Evolutionary conservation across 92 coral and sea anemone genomes (phyloP), one percentile per base, ranked within the genome.

Genomic region (Siderastrea radians): DNA sequence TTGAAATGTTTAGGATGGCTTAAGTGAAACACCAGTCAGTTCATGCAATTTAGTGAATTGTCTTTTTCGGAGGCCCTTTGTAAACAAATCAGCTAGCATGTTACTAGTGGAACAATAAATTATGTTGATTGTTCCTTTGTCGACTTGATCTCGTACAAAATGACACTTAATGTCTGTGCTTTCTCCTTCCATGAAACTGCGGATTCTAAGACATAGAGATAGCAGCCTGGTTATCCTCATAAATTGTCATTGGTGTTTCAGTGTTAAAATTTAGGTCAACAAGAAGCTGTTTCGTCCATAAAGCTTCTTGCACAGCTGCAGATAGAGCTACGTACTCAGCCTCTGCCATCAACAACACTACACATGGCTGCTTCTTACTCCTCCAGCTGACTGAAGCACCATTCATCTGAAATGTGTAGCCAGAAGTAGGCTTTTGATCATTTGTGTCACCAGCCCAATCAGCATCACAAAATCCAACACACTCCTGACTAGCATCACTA

Each of bases 311-410:
- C 9, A 83, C 88, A 17, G 94, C 88, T 2, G 79, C 47, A 47
- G 94, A 66, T 68, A 88, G 66, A 6, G 92, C 92, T 49, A 88
- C 72, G 75, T 88, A 82, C 67, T 91, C 91, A 15, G 91, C 91
- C 43, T 87, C 91, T 5, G 92, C 92, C 1, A 92, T 91, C 14
- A 92, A 92, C 69, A 92, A 69, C n/a, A 92, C 95, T 49, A 92
- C 90, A 79, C 92, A 92, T 44, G 89, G 59, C 66, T 91, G 91
- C 72, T 88, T 92, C 90, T 92, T 92, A 80, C 90, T 88, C 85
- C 90, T 77, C 92, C 95, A 92, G 88, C 95, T 92, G 65, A 83
- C 72, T 73, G 90, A 80, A 15, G 89, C 92, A 70, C 86, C 89
- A 70, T 72, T 83, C 64, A 83, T 83, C 48, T 92, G 92, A 52